Conservation (phyloP, 2,113 vertebrate species). For the Nesogale talazaci region DNA sequence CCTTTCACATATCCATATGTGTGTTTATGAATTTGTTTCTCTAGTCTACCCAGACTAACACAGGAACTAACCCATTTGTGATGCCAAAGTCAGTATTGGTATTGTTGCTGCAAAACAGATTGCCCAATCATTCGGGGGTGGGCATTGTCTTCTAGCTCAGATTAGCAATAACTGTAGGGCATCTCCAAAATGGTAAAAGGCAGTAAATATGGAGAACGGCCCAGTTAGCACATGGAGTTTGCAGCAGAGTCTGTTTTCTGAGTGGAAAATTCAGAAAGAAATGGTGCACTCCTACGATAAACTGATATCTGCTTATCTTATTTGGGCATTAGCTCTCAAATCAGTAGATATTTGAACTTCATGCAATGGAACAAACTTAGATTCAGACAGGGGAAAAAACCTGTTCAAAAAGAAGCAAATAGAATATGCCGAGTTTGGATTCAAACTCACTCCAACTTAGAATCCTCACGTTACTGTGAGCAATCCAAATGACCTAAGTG, state of each 20-base stretch:
- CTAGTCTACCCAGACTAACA: too few species aligned
- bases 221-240: background rate
- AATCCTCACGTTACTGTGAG: background rate
- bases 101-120: background rate
- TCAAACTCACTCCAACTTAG: slow-evolving; percentile 10
- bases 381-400: background rate
- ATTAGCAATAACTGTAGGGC: background rate
- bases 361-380: background rate
- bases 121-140: background rate
- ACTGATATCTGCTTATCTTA: too few species aligned
- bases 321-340: background rate
- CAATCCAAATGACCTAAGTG: background rate
- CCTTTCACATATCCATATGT: too few species aligned
- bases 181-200: slow-evolving; percentile 10
- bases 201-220: background rate
- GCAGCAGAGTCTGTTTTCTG: background rate
- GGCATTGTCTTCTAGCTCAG: background rate
- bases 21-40: too few species aligned
- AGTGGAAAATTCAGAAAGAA: slow-evolving; percentile 12
- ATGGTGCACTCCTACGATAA: background rate
- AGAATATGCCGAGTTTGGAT: slow-evolving; percentile 5
- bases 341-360: slow-evolving; percentile 25
- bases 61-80: background rate
- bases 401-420: background rate
- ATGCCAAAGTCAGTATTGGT: background rate